These are phyloP conservation scores for Uloborus diversus DNA, from an alignment of 1,140 invertebrate species.

Conservation along the genomic window DNA sequence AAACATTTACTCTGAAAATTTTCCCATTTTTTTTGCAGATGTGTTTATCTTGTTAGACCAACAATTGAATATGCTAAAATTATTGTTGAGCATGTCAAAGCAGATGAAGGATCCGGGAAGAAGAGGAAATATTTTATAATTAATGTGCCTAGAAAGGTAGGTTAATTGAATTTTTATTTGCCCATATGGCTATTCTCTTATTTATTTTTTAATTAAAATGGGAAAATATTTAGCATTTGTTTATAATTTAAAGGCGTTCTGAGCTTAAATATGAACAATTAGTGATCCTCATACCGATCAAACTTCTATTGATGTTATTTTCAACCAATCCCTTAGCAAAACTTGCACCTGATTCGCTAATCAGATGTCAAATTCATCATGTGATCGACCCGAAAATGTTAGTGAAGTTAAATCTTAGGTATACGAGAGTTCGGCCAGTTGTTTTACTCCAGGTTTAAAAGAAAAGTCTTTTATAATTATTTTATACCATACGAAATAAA, in stretches of 20 bases:
- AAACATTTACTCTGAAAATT: not conserved
- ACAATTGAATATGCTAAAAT: constrained; percentile 41
- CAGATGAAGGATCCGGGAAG: constrained; percentile 9
- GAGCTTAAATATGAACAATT: not conserved
- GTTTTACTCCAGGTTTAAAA: no score
- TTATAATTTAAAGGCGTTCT: not conserved
- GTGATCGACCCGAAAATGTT: no score
- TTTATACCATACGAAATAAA: no score
- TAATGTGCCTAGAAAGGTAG: constrained; percentile 60
- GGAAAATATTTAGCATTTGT: not conserved
- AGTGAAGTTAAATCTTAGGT: no score
- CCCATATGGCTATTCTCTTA: not conserved
- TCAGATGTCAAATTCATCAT: no score
- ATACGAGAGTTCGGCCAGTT: no score
- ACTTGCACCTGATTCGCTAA: no score
- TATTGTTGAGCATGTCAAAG: constrained; percentile 53
- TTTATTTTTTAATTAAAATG: not conserved
- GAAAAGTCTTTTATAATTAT: no score
- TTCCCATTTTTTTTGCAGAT: constrained; percentile 35
- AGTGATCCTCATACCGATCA: no score
- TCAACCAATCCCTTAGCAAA: not conserved
- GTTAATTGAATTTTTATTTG: not conserved
- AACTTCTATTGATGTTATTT: not conserved
- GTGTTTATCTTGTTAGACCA: constrained; percentile 55
- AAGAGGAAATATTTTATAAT: constrained; percentile 56